phyloP scores from a whole-genome alignment of 2,888 invertebrate species.

The Caradrina clavipalpis region DNA sequence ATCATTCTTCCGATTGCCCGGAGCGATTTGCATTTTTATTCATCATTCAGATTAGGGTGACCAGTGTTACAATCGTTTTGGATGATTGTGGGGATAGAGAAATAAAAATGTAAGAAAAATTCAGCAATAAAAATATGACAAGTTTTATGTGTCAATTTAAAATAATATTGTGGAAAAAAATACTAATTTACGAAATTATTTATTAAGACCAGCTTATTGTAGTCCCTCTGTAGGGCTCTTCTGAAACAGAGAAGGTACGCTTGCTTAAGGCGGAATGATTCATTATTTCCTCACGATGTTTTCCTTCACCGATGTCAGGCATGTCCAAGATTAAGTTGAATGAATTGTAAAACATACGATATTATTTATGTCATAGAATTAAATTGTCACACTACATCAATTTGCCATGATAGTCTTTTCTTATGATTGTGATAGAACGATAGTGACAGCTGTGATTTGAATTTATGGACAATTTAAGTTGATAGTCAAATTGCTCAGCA shows the following conservation, averaged over 20 bases:
- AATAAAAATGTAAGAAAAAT: not conserved
- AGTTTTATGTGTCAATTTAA: not conserved
- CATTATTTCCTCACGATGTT: too few species aligned
- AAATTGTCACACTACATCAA: not conserved
- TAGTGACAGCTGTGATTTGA: not conserved
- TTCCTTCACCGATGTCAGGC: too few species aligned
- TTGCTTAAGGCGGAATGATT: too few species aligned
- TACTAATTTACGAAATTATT: too few species aligned
- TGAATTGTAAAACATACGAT: not conserved
- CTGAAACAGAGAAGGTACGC: too few species aligned
- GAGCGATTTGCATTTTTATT: constrained; percentile 83
- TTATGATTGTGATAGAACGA: not conserved
- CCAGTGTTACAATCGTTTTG: constrained; percentile 24
- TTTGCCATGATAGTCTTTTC: not conserved
- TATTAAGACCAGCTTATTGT: too few species aligned
- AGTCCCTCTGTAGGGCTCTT: too few species aligned
- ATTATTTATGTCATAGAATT: not conserved
- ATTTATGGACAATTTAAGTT: not conserved
- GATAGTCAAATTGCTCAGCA: not conserved
- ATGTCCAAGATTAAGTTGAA: too few species aligned
- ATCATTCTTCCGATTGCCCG: constrained; percentile 82
- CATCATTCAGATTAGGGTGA: constrained; percentile 75
- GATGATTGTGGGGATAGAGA: not conserved
- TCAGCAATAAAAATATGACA: not conserved
- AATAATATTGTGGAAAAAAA: too few species aligned